A percentile compares a stretch with the other conserved stretches of the same genome.
Conservation (phyloP, 2,797 vertebrate genomes). For the Oryzias sinensis region DNA sequence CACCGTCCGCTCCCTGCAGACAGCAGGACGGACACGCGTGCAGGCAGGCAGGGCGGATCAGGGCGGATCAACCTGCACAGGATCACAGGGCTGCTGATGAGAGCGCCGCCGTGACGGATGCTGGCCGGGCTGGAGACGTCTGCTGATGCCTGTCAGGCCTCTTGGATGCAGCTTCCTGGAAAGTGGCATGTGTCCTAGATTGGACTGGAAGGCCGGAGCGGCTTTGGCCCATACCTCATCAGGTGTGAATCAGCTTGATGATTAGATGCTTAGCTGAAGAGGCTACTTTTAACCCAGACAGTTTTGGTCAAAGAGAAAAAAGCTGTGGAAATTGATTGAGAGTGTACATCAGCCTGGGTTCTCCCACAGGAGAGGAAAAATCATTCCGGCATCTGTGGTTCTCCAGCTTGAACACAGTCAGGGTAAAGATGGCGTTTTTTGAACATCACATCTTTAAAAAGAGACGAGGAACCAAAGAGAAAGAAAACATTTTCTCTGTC, state of each 20-base stretch:
- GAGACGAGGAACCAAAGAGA: not conserved
- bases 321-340: constrained; percentile 57
- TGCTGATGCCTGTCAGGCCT: constrained; percentile 46
- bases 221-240: constrained; percentile 63
- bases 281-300: constrained; percentile 61
- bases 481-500: not conserved
- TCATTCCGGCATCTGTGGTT: not conserved
- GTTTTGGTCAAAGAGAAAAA: constrained; percentile 46
- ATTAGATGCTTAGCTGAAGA: constrained; percentile 41
- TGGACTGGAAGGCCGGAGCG: constrained; percentile 57
- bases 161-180: constrained; percentile 51
- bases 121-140: constrained; percentile 31
- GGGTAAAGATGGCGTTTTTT: not conserved
- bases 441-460: not conserved
- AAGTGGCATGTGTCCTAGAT: constrained; percentile 58
- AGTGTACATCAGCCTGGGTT: constrained; percentile 35
- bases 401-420: not conserved
- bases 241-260: constrained; percentile 64
- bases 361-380: not conserved
- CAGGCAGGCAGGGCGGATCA: no score
- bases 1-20: no score
- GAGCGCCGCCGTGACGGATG: constrained; percentile 21
- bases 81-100: constrained; percentile 33
- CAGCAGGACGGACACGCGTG: no score
- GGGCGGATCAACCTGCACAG: constrained; percentile 3